Base-by-base conservation (phyloP, 2,113 vertebrate genomes). In the Corvus cornix region DNA sequence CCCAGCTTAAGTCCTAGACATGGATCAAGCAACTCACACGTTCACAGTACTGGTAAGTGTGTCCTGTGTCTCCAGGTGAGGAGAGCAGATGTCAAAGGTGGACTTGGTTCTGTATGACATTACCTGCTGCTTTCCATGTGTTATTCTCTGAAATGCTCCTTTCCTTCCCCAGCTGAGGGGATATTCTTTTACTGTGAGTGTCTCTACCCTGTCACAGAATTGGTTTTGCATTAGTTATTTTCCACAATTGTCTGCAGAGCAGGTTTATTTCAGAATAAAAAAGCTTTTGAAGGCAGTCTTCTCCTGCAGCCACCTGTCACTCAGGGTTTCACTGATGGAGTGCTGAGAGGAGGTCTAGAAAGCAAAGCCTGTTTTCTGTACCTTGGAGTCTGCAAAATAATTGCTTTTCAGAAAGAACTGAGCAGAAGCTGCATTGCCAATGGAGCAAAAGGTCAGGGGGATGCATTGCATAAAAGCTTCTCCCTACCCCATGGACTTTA, bases 1-100 rank as follows among this genome's bases (percentile, higher is more conserved):
- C 99, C 99, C 92, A 99, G 98, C 97, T 95, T 99, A 67, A 99
- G 99, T 88, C 99, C 99, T n/a, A 98, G 98, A 26, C 99, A 99
- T 9, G 98, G 99, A 96, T 98, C 98, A 74, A 98, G 97, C 98
- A 99, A 98, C 98, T 97, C 99, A 64, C 99, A 99, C 81, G 55
- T 98, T 91, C 99, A 99, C 94, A 98, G 97, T 82, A 98, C 98
- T 77, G 99, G 99, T 99, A 97, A 97, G 98, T 79, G 33, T 43
- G 66, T 23, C 84, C 46, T 33, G 11, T 41, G 51, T 30, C 56
- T 60, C 28, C 62, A 37, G 16, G 5, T 21, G 51, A 70, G 64
- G 26, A 44, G 30, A 70, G 37, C 39, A 58, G 37, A 10, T 52
- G 23, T 4, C 48, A 20, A 5, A 78, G 60, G 39, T 58, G 16